Conservation (phyloP, 2,113 vertebrate genomes). For the Sarotherodon lohbergeri region DNA sequence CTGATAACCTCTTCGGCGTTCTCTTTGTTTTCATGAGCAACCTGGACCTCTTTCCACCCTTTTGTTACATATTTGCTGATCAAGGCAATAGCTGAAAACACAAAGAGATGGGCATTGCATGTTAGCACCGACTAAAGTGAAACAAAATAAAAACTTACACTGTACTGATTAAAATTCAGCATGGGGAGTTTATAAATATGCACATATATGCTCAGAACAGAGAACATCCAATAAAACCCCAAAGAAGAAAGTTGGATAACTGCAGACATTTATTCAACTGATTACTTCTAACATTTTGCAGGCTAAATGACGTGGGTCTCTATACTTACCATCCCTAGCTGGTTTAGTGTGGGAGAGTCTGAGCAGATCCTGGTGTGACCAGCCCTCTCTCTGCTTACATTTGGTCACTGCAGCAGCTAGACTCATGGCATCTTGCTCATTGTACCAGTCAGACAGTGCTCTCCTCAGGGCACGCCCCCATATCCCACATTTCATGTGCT, state of each 20-base stretch:
- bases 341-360: constrained; percentile 91
- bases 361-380: constrained; percentile 93
- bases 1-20: constrained; percentile 80
- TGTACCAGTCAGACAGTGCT: constrained; percentile 93
- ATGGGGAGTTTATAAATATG: neutral
- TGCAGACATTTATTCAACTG: neutral
- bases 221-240: accelerated
- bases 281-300: neutral
- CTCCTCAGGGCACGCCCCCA: constrained; percentile 93
- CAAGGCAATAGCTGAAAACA: constrained; percentile 79
- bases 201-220: neutral
- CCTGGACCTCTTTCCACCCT: constrained; percentile 91
- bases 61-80: constrained; percentile 92
- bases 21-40: constrained; percentile 79
- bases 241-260: neutral
- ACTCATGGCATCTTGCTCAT: constrained; percentile 81
- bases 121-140: neutral
- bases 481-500: constrained; percentile 89
- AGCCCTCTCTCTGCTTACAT: constrained; percentile 89
- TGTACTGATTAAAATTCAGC: neutral
- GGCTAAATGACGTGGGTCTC: neutral
- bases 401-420: constrained; percentile 86
- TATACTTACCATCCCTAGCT: constrained; percentile 81
- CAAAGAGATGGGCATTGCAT: accelerated
- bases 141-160: neutral